Conservation (phyloP, 1,140 invertebrate species). For the Megalonaias nervosa region DNA sequence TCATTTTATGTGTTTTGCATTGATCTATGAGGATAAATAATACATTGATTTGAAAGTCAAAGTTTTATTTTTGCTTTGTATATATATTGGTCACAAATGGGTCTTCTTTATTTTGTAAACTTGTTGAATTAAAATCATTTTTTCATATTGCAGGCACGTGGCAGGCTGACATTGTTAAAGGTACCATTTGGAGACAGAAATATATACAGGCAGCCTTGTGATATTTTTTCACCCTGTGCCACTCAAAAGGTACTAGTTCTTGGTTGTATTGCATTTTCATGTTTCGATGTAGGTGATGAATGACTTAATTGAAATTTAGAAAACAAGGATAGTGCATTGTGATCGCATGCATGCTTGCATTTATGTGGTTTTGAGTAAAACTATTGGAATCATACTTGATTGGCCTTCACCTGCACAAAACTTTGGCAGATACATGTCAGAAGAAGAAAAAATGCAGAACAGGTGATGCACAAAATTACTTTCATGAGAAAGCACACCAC, state of each 20-base stretch:
- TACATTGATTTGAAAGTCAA: too few species aligned
- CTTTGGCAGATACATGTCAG: too few species aligned
- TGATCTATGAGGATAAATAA: too few species aligned
- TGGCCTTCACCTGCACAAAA: too few species aligned
- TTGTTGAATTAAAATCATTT: neutral
- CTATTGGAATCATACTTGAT: too few species aligned
- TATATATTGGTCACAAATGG: too few species aligned
- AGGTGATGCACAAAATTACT: too few species aligned
- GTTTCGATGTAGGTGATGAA: neutral
- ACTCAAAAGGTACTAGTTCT: constrained; percentile 40
- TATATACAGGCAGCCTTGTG: constrained; percentile 46
- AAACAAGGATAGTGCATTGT: neutral
- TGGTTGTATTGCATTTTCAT: neutral
- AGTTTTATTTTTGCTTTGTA: too few species aligned
- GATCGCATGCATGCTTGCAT: constrained; percentile 23
- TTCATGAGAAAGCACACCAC: too few species aligned
- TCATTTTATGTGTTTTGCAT: too few species aligned
- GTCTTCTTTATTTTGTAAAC: too few species aligned
- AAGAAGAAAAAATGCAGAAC: too few species aligned
- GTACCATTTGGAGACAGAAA: constrained; percentile 46
- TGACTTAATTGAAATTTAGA: neutral
- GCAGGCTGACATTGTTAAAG: constrained; percentile 43
- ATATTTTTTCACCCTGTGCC: constrained; percentile 58
- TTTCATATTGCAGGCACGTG: constrained; percentile 37
- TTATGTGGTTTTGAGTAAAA: neutral